Conservation (phyloP, 2,797 vertebrate species). For the Champsocephalus gunnari region DNA sequence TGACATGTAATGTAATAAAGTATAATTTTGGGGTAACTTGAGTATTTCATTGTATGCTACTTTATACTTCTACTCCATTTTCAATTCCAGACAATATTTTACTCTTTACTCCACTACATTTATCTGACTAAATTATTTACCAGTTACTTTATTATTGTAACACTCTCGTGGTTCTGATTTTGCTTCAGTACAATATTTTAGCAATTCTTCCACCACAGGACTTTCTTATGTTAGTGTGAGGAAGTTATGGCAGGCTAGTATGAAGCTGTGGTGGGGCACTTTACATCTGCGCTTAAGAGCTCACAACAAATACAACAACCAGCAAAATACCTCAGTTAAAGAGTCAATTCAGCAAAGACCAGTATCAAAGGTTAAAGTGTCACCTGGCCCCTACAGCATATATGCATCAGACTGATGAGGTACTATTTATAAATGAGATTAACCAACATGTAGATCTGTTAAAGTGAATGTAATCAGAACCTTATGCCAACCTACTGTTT, state of each 20-base stretch:
- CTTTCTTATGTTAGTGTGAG: conserved; percentile 1
- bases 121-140: no score
- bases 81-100: no score
- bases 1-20: no score
- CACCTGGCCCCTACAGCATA: background rate
- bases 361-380: conserved; percentile 9
- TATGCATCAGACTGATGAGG: background rate
- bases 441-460: background rate
- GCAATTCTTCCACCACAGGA: no score
- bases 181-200: no score
- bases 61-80: background rate
- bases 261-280: background rate
- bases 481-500: background rate
- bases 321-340: background rate
- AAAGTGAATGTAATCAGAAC: background rate
- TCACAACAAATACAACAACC: conserved; percentile 15
- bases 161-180: no score
- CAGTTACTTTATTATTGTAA: no score
- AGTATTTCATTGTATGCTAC: background rate
- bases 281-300: background rate
- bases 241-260: background rate
- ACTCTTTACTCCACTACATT: no score
- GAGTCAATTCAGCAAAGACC: background rate
- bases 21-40: background rate
- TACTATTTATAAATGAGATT: conserved; percentile 2